Conservation (phyloP, 2,113 vertebrate genomes). For the Neodon shergylaensis region DNA sequence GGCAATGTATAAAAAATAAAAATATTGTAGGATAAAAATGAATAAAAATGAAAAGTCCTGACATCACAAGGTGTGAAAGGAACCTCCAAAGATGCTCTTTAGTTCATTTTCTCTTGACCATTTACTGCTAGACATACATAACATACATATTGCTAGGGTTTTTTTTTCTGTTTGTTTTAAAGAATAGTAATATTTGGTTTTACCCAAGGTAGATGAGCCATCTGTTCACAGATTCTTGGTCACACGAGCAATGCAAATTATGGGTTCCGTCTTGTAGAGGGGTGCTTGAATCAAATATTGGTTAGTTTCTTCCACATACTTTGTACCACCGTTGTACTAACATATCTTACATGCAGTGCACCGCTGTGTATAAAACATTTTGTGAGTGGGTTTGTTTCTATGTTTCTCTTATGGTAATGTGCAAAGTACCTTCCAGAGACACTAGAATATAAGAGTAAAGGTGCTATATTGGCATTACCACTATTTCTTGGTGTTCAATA, state of each 20-base stretch:
- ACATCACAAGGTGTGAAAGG: background rate
- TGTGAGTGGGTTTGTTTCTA: no score
- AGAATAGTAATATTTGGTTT: background rate
- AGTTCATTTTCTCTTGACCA: background rate
- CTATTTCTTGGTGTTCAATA: background rate
- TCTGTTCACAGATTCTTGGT: background rate
- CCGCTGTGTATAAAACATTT: background rate
- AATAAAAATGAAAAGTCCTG: no score
- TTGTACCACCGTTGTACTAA: background rate
- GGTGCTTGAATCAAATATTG: background rate
- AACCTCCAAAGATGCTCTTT: background rate
- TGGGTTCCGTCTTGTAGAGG: background rate
- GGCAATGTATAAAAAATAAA: background rate
- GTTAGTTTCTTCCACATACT: background rate
- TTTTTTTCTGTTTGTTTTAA: background rate
- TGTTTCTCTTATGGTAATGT: background rate
- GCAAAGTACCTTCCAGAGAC: no score
- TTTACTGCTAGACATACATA: background rate
- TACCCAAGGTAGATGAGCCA: background rate
- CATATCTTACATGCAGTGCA: background rate
- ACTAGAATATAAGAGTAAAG: background rate
- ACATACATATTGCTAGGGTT: background rate
- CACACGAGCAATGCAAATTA: background rate
- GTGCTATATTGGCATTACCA: background rate
- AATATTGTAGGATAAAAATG: background rate